phyloP scores from a whole-genome alignment of 2,888 invertebrate species.

The Andrena fulva region DNA sequence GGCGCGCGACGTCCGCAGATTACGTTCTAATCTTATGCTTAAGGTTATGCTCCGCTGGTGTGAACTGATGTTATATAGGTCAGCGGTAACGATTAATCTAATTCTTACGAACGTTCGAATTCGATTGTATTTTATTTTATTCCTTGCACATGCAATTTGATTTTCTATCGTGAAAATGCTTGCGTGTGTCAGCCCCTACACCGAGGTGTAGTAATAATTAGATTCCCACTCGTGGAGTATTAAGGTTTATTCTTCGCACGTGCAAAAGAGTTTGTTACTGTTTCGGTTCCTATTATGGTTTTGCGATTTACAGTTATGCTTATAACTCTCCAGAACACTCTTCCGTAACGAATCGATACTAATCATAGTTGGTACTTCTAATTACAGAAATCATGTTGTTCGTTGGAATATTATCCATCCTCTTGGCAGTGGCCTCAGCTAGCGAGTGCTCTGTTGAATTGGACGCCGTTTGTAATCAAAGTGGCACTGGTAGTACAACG shows the following conservation, averaged over 20 bases:
- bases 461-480: too few relatives aligned
- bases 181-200: too few relatives aligned
- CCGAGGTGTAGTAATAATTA: too few relatives aligned
- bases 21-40: not conserved
- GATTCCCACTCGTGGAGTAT: too few relatives aligned
- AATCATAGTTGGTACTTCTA: not conserved
- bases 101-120: not conserved
- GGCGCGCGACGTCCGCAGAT: conserved; percentile 21
- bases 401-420: conserved; percentile 85
- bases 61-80: not conserved
- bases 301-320: too few relatives aligned
- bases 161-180: too few relatives aligned
- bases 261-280: too few relatives aligned
- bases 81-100: not conserved
- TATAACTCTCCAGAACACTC: too few relatives aligned
- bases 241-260: too few relatives aligned
- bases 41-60: not conserved
- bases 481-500: conserved; percentile 56
- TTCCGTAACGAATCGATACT: not conserved
- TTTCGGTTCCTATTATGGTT: too few relatives aligned
- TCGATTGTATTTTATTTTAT: not conserved
- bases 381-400: conserved; percentile 87
- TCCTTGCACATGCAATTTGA: too few relatives aligned
- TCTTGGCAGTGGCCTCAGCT: conserved; percentile 85
- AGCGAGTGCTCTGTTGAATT: too few relatives aligned